Base-by-base conservation (phyloP, 2,888 invertebrate species). In the Caenorhabditis macrosperma region DNA sequence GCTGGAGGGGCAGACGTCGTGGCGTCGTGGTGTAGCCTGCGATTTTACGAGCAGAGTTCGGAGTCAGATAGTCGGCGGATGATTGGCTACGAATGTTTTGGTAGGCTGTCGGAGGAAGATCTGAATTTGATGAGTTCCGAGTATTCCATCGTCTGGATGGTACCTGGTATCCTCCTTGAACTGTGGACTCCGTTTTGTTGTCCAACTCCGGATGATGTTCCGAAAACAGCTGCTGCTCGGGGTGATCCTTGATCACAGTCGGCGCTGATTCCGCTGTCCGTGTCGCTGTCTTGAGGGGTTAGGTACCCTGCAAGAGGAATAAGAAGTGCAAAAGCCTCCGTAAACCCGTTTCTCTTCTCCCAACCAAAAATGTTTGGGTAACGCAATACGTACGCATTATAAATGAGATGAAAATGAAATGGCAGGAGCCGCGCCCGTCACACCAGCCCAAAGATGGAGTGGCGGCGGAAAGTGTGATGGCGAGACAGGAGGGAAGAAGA, bases 191-290 rank as follows among this genome's bases (percentile, higher is more conserved):
- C 38, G 52, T 52, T 24, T 6, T 30, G 35, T 9, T 68, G 61
- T 20, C 52, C 60, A 35, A 38, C 59, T n/a, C n/a, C 55, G 3
- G 35, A 20, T 15, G 30, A 2, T 24, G 59, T 57, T 17, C 38
- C 64, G 54, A 75, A 68, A 1, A 30, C 61, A 12, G 35, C 28
- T 24, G 64, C 66, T 30, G 78, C 77, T 30, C 82, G 44, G 2
- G 86, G 82, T 50, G 82, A 81, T 38, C 78, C 74, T 59, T 85
- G 85, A 76, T 86, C 86, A 54, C 84, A 86, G 72, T 87, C 87
- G 5, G 87, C 87, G 55, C 85, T 85, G 28, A 87, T 87, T 44
- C 87, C 87, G 52, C 83, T 83, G 80, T 87, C 87, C 66, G 86
- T 87, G 81, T 87, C 87, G 64, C 84, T 84, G 69, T 86, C 85